These are phyloP conservation scores for Polypedilum vanderplanki DNA, from an alignment of 1,140 invertebrate genomes.

Conservation along the genomic window DNA sequence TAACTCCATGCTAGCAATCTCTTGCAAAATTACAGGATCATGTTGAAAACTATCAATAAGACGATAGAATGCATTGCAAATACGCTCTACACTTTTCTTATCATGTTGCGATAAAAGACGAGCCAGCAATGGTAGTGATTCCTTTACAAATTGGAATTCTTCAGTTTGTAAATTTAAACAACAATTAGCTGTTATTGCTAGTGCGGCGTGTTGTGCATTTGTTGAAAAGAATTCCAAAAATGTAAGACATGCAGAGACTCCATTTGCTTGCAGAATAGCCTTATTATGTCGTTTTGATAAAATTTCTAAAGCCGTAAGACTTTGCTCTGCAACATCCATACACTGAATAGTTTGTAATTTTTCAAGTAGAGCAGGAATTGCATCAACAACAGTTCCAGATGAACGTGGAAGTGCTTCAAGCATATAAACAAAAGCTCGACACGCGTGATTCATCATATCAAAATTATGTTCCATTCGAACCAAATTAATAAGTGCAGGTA, in stretches of 20 bases:
- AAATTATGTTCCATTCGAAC: constrained; percentile 95
- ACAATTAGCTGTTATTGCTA: constrained; percentile 94
- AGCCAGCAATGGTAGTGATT: constrained; percentile 80
- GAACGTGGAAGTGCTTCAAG: constrained; percentile 96
- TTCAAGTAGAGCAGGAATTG: constrained; percentile 90
- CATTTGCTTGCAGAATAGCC: constrained; percentile 88
- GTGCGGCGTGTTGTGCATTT: constrained; percentile 86
- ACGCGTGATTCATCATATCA: constrained; percentile 99
- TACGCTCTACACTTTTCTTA: constrained; percentile 95
- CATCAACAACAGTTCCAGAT: constrained; percentile 92
- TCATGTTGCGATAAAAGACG: constrained; percentile 84
- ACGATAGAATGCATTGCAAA: constrained; percentile 91
- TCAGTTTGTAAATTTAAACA: constrained; percentile 89
- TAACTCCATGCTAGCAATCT: constrained; percentile 89
- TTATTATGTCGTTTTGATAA: constrained; percentile 93
- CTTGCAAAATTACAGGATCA: constrained; percentile 81
- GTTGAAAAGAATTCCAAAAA: constrained; percentile 98
- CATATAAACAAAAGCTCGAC: constrained; percentile 97
- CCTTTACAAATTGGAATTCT: constrained; percentile 86
- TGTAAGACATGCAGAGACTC: constrained; percentile 89
- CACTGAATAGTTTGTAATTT: constrained; percentile 97
- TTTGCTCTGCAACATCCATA: constrained; percentile 98
- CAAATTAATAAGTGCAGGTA: constrained; percentile 84
- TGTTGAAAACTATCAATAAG: constrained; percentile 94
- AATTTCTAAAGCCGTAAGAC: constrained; percentile 92